Evolutionary conservation across 2,797 vertebrate species (phyloP), one percentile per base, ranked within the genome.

Genomic region (Poliocrania exsul): DNA sequence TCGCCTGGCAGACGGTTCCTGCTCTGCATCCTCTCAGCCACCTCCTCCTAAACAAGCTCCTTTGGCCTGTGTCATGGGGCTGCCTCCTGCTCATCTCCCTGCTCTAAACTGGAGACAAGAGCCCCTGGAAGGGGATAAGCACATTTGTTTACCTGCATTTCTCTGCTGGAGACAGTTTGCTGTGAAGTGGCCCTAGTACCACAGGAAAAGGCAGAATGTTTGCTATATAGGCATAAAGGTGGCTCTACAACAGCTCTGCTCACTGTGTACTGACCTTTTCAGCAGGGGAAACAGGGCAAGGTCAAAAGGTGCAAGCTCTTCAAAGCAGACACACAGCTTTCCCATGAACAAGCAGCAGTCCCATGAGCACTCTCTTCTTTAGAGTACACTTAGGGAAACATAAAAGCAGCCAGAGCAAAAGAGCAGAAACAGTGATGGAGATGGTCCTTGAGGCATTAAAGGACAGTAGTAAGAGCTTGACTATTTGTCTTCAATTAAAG

Each of bases 321-420:
- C 25, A 31, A 92, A 50, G 50, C 4, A 42, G 61, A 71, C 28
- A 71, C 67, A 78, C 18, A 72, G 16, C 50, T 86, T 92, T 23
- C 69, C 18, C 26, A 18, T 5, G 17, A 78, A 31, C 0, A 0
- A 69, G 44, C 38, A n/a, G 25, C 69, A 40, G 72, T 31, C 44
- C 61, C 77, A 77, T 0, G 1, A 77, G 65, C 16, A 10, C 26
- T 16, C 50, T 66, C 3, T 0, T 19, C 17, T 37, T 50, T 38
- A 38, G 51, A 95, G 44, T 40, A 16, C 14, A 10, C 64, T 66
- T 7, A 23, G 8, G 40, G n/a, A 58, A 75, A 71, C 23, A 47
- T 9, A 60, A 86, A 90, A 75, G 71, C 58, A 79, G 21, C 4
- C 46, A 66, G 16, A 84, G 5, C 13, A 50, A 69, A 77, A 51